Evolutionary conservation across 2,113 vertebrate species (phyloP).

Genomic region (Peromyscus californicus): DNA sequence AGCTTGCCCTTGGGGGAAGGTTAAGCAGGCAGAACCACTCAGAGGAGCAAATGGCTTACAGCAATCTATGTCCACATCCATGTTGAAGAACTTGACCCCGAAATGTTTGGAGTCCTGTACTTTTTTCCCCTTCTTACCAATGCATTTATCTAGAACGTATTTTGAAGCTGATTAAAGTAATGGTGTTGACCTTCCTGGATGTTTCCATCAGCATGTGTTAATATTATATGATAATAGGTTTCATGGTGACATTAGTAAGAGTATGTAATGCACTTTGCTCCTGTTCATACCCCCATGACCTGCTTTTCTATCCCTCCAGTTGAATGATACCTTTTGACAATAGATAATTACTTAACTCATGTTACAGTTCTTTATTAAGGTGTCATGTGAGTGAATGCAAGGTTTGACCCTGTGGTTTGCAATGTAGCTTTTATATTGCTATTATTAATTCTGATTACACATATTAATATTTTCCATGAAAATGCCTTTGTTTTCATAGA

Average conservation of each 20-base stretch:
- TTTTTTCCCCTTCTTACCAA: background rate
- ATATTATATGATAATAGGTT: background rate
- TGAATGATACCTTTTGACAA: background rate
- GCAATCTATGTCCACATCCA: background rate
- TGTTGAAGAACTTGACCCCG: background rate
- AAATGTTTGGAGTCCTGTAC: background rate
- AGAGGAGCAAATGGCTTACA: background rate
- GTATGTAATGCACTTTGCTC: background rate
- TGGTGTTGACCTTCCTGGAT: background rate
- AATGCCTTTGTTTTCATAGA: background rate
- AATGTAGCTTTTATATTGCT: background rate
- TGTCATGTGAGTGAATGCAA: background rate
- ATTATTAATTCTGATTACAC: background rate
- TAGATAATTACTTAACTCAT: background rate
- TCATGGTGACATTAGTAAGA: background rate
- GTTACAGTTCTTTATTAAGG: background rate
- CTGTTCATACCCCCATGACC: background rate
- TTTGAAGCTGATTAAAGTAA: background rate
- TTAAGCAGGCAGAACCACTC: background rate
- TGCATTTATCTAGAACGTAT: background rate
- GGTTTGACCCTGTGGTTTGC: background rate
- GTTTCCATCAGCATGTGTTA: background rate
- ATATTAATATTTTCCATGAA: background rate
- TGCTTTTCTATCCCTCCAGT: background rate
- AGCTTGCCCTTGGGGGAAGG: background rate